Base-by-base conservation (phyloP, 1,140 invertebrate genomes). In the Saccostrea cuccullata region DNA sequence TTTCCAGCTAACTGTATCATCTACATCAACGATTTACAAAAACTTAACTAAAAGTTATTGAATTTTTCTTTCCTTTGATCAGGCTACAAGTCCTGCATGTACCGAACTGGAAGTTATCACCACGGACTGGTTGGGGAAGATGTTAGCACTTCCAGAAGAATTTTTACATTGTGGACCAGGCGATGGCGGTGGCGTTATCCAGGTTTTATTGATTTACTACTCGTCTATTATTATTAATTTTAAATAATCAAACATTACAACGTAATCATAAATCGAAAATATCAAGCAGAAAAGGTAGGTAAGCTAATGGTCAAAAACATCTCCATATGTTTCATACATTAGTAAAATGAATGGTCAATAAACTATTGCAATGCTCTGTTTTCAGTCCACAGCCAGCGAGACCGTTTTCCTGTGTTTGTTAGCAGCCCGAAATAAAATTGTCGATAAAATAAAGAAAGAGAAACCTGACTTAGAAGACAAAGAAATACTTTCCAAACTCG, bases 81-180 rank as follows among this genome's bases (percentile, higher is more conserved):
- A 96, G 97, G 99, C 26, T 95, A 88, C 93, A 15, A 92, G 93
- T 73, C 98, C 98, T 0, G 98, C 98, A 0, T 98, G 97, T 92
- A 99, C 98, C 0, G 98, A 99, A 95, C 96, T 99, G 1, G 98
- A 99, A 95, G 97, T 98, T 3, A 96, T 98, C 0, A 97, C 98
- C 85, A 97, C 99, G 97, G 98, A 99, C 94, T 99, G 98, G 99
- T 94, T 99, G n/a, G 94, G 97, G 1, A 98, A 98, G 95, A 96
- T 98, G 91, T 93, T 99, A 1, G 96, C 96, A 11, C 94, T 99
- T 0, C 99, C 99, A 0, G 96, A 97, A 87, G 96, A 97, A 73
- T 99, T 98, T 93, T 95, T 98, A 0, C 93, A 93, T 87, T 91
- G 87, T 90, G 96, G 70, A 26, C 96, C 96, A 90, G 97, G 97